These are phyloP conservation scores for Poeciliopsis turrubarensis DNA, from an alignment of 2,113 vertebrate species.

Conservation along the genomic window DNA sequence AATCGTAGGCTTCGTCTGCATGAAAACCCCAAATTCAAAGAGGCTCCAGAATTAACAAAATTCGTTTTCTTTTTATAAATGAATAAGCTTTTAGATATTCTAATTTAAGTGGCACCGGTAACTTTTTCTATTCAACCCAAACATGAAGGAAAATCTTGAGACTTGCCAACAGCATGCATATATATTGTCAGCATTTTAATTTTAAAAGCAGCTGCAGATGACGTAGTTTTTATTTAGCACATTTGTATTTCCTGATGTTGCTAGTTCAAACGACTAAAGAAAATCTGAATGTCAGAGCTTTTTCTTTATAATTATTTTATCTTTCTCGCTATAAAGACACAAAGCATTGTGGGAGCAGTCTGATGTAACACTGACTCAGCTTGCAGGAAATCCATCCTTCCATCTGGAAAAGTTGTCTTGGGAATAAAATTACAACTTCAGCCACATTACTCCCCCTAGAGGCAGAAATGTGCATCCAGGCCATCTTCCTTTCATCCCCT, in stretches of 20 bases:
- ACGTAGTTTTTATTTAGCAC: neutral
- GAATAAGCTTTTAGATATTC: too few relatives aligned
- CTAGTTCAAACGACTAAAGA: neutral
- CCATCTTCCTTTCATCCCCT: neutral
- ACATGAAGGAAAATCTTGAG: neutral
- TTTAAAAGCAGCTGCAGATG: neutral
- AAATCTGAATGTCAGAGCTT: neutral
- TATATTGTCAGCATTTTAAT: neutral
- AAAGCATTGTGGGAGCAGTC: constrained; percentile 68
- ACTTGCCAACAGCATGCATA: neutral
- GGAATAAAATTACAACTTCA: constrained; percentile 32
- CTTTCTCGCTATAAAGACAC: constrained; percentile 20
- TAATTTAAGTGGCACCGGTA: too few relatives aligned
- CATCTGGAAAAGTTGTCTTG: constrained; percentile 68
- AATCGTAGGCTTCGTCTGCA: neutral
- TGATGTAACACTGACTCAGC: constrained; percentile 63
- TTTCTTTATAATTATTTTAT: neutral
- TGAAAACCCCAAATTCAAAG: neutral
- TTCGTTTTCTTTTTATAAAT: too few relatives aligned
- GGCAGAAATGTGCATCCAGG: constrained; percentile 22
- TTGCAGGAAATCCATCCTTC: constrained; percentile 45
- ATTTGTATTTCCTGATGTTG: neutral
- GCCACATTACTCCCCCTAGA: constrained; percentile 59
- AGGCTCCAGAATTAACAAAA: too few relatives aligned
- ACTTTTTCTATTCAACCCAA: too few relatives aligned